Evolutionary conservation across 2,113 vertebrate species (phyloP).

Genomic region (Garra rufa): DNA sequence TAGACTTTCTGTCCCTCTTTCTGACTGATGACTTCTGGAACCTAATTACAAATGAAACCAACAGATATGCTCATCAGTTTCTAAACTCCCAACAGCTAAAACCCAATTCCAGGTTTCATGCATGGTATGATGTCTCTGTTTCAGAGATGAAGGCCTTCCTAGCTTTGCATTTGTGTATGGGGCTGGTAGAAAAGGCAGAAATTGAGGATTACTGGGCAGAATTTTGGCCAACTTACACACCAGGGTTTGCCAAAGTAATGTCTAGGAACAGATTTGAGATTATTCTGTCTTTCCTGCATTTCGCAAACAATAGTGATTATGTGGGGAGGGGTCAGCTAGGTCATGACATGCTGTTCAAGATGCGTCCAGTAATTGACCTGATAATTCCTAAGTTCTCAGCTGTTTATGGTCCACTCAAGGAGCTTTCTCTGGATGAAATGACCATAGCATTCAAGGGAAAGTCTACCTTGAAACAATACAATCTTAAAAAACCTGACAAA

Average conservation of each 20-base stretch:
- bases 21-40: too few relatives aligned
- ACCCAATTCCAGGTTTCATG: too few relatives aligned
- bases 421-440: background rate
- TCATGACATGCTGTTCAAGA: background rate
- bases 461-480: background rate
- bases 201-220: constrained; percentile 10
- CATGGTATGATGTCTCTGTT: too few relatives aligned
- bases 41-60: too few relatives aligned
- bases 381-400: background rate
- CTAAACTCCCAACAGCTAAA: too few relatives aligned
- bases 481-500: background rate
- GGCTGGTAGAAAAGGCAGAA: background rate
- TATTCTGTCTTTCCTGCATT: constrained; percentile 21
- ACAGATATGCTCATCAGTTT: too few relatives aligned
- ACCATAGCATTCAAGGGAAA: background rate
- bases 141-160: too few relatives aligned
- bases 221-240: constrained; percentile 7
- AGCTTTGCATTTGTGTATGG: background rate
- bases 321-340: background rate
- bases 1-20: too few relatives aligned
- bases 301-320: background rate
- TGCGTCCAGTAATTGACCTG: background rate
- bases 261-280: constrained; percentile 10
- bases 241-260: constrained; percentile 15
- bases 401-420: too few relatives aligned